Conservation (phyloP, 2,888 invertebrate species). For the Rhamphomyia laevipes region DNA sequence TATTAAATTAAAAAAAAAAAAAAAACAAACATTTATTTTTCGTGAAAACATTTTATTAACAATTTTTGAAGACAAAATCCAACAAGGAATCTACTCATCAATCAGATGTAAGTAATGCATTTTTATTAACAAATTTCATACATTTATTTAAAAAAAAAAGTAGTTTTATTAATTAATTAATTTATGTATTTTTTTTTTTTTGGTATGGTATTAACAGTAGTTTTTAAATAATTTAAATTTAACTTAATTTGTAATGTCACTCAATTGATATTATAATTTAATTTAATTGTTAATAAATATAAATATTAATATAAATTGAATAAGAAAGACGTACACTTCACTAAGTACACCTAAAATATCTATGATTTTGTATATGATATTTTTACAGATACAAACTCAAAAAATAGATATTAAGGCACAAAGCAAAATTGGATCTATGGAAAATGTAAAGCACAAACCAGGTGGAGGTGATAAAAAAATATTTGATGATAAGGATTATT, state of each 20-base stretch:
- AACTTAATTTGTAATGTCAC: no score
- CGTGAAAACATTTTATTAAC: neutral
- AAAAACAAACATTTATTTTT: neutral
- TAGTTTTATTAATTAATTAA: no score
- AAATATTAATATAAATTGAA: neutral
- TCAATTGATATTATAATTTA: no score
- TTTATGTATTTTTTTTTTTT: no score
- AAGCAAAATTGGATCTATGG: slow-evolving; percentile 84
- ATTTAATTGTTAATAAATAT: no score
- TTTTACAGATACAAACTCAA: slow-evolving; percentile 67
- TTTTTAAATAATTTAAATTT: no score
- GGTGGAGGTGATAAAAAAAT: slow-evolving; percentile 91
- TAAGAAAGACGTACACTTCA: neutral
- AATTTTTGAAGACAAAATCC: neutral
- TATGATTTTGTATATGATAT: neutral
- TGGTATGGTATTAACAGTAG: no score
- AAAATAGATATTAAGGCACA: slow-evolving; percentile 86
- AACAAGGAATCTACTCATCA: slow-evolving; percentile 4
- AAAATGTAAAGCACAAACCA: slow-evolving; percentile 78
- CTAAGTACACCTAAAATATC: neutral
- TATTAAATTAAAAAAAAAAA: neutral
- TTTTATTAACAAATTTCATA: no score
- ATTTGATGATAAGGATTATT: slow-evolving; percentile 83
- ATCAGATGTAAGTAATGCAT: slow-evolving; percentile 5
- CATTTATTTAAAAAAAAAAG: no score